These are phyloP conservation scores for Oscheius onirici DNA, from an alignment of 2,888 invertebrate species.

Conservation along the genomic window DNA sequence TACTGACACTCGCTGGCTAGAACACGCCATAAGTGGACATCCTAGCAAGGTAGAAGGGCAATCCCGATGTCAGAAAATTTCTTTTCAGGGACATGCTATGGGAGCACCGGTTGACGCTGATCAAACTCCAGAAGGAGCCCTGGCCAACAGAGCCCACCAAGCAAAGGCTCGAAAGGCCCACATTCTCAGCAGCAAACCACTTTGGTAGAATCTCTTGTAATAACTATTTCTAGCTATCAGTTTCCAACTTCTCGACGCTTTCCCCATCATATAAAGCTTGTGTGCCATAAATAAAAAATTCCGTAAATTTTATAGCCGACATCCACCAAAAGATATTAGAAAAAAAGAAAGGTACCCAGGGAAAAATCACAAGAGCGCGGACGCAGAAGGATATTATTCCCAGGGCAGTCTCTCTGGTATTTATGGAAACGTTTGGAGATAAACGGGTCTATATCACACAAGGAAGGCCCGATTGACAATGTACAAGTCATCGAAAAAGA, in stretches of 20 bases:
- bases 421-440: neutral
- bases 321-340: constrained; percentile 10
- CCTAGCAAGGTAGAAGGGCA: constrained; percentile 44
- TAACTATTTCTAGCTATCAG: neutral
- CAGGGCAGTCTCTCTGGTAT: neutral
- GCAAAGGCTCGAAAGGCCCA: constrained; percentile 63
- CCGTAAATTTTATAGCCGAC: constrained; percentile 1
- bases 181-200: constrained; percentile 65
- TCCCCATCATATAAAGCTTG: neutral
- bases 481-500: constrained; percentile 24
- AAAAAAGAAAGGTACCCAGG: neutral
- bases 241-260: neutral
- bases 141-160: constrained; percentile 61
- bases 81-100: constrained; percentile 52
- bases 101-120: constrained; percentile 59
- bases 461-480: constrained; percentile 23
- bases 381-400: no score
- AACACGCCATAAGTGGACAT: constrained; percentile 62
- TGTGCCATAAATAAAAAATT: neutral
- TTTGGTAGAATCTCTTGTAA: constrained; percentile 54
- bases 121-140: constrained; percentile 63
- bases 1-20: constrained; percentile 61
- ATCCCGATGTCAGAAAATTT: no score
- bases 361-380: neutral
- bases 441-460: constrained; percentile 12